Evolutionary conservation across 1,140 invertebrate genomes (phyloP).

Genomic region (Bombus vancouverensis): DNA sequence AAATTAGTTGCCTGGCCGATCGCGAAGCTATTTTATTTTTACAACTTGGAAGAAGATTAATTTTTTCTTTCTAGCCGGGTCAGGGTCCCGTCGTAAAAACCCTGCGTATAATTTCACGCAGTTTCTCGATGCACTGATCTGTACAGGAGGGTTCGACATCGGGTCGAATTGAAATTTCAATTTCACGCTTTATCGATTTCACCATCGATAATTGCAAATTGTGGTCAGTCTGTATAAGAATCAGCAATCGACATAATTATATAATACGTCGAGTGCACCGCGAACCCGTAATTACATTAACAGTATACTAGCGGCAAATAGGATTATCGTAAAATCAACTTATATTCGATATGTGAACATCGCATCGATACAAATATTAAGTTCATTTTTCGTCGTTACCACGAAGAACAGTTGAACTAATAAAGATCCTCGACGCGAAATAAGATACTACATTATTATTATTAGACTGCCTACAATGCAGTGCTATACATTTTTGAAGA

Average conservation of each 20-base stretch:
- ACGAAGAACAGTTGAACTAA: too few species aligned
- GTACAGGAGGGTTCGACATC: background rate
- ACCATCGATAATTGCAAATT: constrained; percentile 6
- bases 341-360: background rate
- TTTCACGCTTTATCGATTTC: constrained; percentile 39
- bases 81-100: background rate
- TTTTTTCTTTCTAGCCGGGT: background rate
- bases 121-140: background rate
- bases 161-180: constrained; percentile 39
- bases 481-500: too few species aligned
- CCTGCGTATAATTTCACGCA: background rate
- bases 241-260: constrained; percentile 23
- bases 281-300: background rate
- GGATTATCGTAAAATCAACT: constrained; percentile 13
- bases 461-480: background rate
- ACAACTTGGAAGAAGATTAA: background rate
- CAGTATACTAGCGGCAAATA: background rate
- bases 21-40: background rate
- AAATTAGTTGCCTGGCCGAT: background rate
- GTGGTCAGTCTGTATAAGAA: constrained; percentile 4
- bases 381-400: background rate
- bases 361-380: background rate
- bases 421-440: background rate
- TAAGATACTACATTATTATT: background rate
- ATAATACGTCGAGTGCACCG: background rate